Conservation (phyloP, 1,140 invertebrate species). For the Mesaphorura yosii region DNA sequence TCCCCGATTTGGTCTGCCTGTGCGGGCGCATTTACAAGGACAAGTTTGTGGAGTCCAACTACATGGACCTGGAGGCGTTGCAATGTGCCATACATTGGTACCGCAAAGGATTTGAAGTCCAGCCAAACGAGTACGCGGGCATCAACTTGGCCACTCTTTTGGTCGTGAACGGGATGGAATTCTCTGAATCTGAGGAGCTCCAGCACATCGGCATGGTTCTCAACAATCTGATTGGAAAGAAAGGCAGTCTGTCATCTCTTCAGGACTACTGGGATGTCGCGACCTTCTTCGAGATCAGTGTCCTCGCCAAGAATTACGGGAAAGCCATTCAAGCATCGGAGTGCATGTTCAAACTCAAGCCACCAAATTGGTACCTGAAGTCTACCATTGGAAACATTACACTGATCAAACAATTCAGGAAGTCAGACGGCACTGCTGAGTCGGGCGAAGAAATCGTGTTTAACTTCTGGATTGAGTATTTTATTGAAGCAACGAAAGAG, state of each 20-base stretch:
- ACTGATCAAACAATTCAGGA: conserved; percentile 84
- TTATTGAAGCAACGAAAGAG: conserved; percentile 78
- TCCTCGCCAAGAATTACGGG: conserved; percentile 89
- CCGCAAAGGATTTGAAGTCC: conserved; percentile 91
- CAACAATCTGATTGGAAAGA: conserved; percentile 96
- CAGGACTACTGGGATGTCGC: conserved; percentile 99
- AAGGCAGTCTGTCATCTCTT: conserved; percentile 81
- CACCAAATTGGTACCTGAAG: conserved; percentile 96
- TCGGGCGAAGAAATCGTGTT: conserved; percentile 73
- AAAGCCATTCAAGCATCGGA: conserved; percentile 93
- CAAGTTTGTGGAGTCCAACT: conserved; percentile 91
- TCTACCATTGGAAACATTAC: conserved; percentile 96
- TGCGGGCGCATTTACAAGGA: conserved; percentile 99
- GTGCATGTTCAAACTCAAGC: conserved; percentile 98
- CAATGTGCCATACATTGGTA: conserved; percentile 96
- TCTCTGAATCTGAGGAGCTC: conserved; percentile 77
- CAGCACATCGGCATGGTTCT: conserved; percentile 85
- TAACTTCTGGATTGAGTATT: conserved; percentile 98
- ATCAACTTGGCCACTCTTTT: conserved; percentile 96
- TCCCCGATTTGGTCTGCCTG: conserved; percentile 93
- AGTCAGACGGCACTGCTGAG: conserved; percentile 54
- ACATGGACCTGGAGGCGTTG: conserved; percentile 75
- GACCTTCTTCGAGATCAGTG: conserved; percentile 98
- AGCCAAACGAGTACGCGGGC: conserved; percentile 97
- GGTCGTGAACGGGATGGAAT: conserved; percentile 94